A percentile compares a stretch with the other conserved stretches of the same genome.
Conservation (phyloP, 1,140 invertebrate genomes). For the Penaeus indicus region DNA sequence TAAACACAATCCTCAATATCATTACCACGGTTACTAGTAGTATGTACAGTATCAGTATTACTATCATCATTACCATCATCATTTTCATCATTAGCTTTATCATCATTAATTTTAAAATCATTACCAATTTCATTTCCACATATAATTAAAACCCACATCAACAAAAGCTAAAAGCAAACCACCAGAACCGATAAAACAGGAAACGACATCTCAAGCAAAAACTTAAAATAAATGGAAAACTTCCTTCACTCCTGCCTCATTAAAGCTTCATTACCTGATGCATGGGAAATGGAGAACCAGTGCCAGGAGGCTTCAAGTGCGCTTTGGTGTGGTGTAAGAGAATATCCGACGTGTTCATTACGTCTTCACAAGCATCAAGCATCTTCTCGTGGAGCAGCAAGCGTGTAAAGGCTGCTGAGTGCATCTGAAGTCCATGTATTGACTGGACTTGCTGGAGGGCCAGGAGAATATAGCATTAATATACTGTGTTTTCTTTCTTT, state of each 20-base stretch:
- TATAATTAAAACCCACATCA: too few species aligned
- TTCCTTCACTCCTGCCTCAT: too few species aligned
- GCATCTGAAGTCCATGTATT: conserved; percentile 76
- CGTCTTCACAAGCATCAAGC: conserved; percentile 75
- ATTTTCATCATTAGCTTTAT: background rate
- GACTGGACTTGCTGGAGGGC: conserved; percentile 71
- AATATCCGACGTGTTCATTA: conserved; percentile 75
- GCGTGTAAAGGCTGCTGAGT: conserved; percentile 74
- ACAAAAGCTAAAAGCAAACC: background rate
- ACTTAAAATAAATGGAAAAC: too few species aligned
- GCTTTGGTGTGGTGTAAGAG: conserved; percentile 78
- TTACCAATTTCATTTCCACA: too few species aligned
- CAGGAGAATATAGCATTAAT: background rate
- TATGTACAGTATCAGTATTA: too few species aligned
- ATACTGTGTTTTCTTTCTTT: too few species aligned
- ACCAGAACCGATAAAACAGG: background rate
- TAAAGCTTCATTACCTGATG: conserved; percentile 70
- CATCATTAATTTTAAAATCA: background rate
- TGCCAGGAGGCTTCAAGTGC: conserved; percentile 76
- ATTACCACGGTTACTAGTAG: too few species aligned
- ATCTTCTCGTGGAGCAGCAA: conserved; percentile 74
- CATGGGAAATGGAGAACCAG: conserved; percentile 77
- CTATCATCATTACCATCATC: too few species aligned
- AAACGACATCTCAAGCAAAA: background rate
- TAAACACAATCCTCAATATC: too few species aligned